Evolutionary conservation across 2,113 vertebrate species (phyloP), one percentile per base, ranked within the genome.

Genomic region (Coreoperca whiteheadi): DNA sequence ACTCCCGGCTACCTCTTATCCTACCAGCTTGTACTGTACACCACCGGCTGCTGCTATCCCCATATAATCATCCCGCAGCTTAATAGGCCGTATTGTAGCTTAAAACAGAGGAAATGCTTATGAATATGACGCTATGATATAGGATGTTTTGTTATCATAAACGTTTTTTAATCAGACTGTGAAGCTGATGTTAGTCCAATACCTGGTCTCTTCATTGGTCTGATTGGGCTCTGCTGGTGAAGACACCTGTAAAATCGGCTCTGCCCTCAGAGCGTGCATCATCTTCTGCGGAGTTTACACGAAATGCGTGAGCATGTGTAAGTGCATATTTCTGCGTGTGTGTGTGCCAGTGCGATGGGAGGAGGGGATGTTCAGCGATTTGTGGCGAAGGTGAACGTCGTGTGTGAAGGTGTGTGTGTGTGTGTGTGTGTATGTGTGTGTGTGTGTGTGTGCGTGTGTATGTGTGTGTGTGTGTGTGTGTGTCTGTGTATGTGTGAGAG

Each of bases 351-450:
- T 70, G 83, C 82, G 71, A 39, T 37, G 37, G 53, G 72, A 79
- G 66, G 61, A 82, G 53, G 74, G 66, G 65, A 77, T 63, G 60
- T 21, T 54, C 23, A 61, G 56, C 83, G 87, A 93, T 90, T 91
- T 91, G 77, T 89, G 87, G 78, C 28, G n/a, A 81, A 88, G 79
- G 87, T 90, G 80, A 90, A 72, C 11, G 23, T 7, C 6, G 32
- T 34, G 77, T 60, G 57, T 71, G 16, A 66, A 28, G 39, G 51
- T 68, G 28, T 79, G 54, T 50, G 57, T 83, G 50, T 54, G 53
- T 51, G 43, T 74, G 50, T 74, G 79, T 68, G 63, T 74, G 82
- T 34, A 53, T 30, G 68, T 50, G 64, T 83, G 50, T 56, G 54
- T 53, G 46, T 74, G 50, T 74, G 79, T 68, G 63, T 74, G 82